Evolutionary conservation across 2,888 invertebrate genomes (phyloP).

Genomic region (Andrena minutula): DNA sequence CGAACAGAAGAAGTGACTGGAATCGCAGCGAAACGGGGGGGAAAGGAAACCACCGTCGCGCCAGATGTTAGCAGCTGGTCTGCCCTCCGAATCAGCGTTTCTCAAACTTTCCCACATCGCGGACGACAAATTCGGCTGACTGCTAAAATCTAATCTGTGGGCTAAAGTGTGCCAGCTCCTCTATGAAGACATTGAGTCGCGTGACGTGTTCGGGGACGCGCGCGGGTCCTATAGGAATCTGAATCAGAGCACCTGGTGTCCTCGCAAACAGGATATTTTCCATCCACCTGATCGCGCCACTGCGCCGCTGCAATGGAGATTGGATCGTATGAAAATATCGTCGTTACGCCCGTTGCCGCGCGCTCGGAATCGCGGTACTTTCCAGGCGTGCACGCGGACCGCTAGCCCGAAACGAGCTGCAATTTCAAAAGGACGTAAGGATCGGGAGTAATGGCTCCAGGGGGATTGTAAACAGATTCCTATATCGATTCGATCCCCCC

Average conservation of each 20-base stretch:
- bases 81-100: slow-evolving; percentile 41
- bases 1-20: slow-evolving; percentile 64
- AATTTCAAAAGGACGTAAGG: slow-evolving; percentile 56
- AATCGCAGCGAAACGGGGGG: slow-evolving; percentile 65
- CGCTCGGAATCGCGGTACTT: slow-evolving; percentile 65
- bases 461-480: slow-evolving; percentile 36
- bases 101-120: slow-evolving; percentile 41
- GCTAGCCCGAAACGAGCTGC: slow-evolving; percentile 45
- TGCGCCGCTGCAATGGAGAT: slow-evolving; percentile 56
- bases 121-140: slow-evolving; percentile 7
- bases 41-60: slow-evolving; percentile 66
- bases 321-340: slow-evolving; percentile 71
- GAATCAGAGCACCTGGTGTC: slow-evolving; percentile 50
- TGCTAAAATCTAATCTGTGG: neutral
- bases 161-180: slow-evolving; percentile 1
- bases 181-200: neutral
- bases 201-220: neutral
- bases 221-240: neutral
- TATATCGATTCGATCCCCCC: slow-evolving; percentile 2
- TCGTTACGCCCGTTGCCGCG: slow-evolving; percentile 67
- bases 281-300: slow-evolving; percentile 69
- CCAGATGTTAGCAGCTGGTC: slow-evolving; percentile 66
- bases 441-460: slow-evolving; percentile 24
- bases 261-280: slow-evolving; percentile 61
- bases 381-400: slow-evolving; percentile 23